Conservation (phyloP, 2,797 vertebrate species). For the Manis pentadactyla region DNA sequence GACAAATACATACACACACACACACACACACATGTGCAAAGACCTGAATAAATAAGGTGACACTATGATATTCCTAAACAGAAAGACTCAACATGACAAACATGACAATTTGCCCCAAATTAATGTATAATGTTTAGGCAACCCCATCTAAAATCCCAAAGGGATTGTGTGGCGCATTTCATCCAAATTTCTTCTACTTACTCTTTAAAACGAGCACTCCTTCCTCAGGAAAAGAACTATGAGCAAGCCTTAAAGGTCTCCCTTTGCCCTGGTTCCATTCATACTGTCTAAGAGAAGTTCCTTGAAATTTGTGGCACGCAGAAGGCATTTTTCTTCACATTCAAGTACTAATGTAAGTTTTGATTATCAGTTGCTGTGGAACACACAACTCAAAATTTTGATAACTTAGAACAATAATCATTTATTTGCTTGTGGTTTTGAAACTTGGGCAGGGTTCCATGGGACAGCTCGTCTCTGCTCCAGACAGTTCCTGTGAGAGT, state of each 20-base stretch:
- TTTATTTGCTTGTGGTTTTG: slow-evolving; percentile 16
- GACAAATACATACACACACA: background rate
- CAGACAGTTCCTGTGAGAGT: background rate
- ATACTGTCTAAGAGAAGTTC: background rate
- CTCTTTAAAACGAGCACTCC: background rate
- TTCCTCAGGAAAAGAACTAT: background rate
- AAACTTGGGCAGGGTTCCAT: background rate
- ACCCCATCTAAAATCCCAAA: background rate
- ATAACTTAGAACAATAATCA: background rate
- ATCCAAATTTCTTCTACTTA: background rate
- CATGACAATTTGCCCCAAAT: background rate
- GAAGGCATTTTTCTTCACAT: background rate
- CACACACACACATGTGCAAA: background rate
- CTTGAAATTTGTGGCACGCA: background rate
- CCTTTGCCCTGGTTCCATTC: background rate
- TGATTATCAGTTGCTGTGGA: background rate
- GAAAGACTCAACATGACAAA: background rate
- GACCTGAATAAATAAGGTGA: background rate
- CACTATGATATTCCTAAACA: background rate
- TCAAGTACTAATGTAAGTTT: background rate
- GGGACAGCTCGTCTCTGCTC: background rate
- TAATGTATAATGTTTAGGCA: background rate
- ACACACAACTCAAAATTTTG: background rate
- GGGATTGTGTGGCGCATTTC: background rate
- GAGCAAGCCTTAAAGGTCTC: background rate